Conservation (phyloP, 2,797 vertebrate species). For the Gymnoscopelus microlampas region DNA sequence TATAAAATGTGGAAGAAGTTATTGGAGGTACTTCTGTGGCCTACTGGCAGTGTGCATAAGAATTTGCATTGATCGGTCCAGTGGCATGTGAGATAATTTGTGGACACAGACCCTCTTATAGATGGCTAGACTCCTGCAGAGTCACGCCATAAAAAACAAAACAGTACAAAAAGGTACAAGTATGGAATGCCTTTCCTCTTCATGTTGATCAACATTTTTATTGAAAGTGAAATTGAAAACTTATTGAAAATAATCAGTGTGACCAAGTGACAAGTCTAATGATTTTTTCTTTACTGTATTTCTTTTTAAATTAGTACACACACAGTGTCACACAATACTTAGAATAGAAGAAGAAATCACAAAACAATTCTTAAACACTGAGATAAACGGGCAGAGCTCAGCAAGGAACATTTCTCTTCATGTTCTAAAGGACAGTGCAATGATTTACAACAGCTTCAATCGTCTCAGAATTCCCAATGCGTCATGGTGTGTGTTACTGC, state of each 20-base stretch:
- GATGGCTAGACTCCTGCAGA: too few species aligned
- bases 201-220: not conserved
- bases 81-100: too few species aligned
- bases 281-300: constrained; percentile 49
- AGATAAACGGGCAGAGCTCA: constrained; percentile 62
- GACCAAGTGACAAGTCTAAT: constrained; percentile 2
- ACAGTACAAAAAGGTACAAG: not conserved
- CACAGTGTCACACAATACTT: constrained; percentile 44
- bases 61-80: too few species aligned
- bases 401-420: constrained; percentile 23
- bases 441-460: constrained; percentile 51
- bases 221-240: too few species aligned
- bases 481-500: not conserved
- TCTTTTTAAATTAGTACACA: constrained; percentile 42
- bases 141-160: too few species aligned
- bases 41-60: too few species aligned
- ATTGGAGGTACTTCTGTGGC: too few species aligned
- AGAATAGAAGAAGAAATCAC: constrained; percentile 46
- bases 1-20: too few species aligned
- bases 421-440: constrained; percentile 45
- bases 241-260: constrained; percentile 16
- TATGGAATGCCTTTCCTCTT: not conserved
- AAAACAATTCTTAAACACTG: constrained; percentile 38
- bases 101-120: too few species aligned
- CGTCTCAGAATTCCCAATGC: constrained; percentile 14